phyloP scores from a whole-genome alignment of 1,140 invertebrate species.

The Medauroidea extradentata region DNA sequence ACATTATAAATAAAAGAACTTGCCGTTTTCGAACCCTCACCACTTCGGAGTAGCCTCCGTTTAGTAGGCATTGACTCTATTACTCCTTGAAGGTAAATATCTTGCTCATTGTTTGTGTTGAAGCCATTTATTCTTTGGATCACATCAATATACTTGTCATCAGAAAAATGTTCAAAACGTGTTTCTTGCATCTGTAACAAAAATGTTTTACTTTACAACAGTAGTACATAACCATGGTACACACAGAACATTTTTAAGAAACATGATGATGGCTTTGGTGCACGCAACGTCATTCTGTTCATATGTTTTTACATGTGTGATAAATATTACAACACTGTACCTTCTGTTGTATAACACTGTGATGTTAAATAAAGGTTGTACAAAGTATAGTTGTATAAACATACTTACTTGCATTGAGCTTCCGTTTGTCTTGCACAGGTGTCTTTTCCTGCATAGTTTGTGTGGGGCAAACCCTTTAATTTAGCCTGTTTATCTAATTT shows the following conservation, averaged over 20 bases:
- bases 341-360: too few species aligned
- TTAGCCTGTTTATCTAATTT: not conserved
- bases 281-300: too few species aligned
- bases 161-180: not conserved
- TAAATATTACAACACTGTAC: too few species aligned
- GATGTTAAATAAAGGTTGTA: too few species aligned
- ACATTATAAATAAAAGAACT: not conserved
- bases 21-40: not conserved
- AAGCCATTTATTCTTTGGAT: not conserved
- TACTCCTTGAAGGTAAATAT: not conserved
- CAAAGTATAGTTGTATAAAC: too few species aligned
- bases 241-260: too few species aligned
- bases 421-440: too few species aligned
- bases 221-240: not conserved
- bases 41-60: not conserved
- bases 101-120: not conserved
- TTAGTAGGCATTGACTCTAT: not conserved
- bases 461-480: too few species aligned
- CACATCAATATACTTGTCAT: not conserved
- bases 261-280: too few species aligned
- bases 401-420: too few species aligned
- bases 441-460: too few species aligned
- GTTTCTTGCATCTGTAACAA: conserved; percentile 1
- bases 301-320: too few species aligned
- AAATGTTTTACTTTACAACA: not conserved